These are phyloP conservation scores for Columba janthina DNA, from an alignment of 2,113 vertebrate genomes.

Conservation along the genomic window DNA sequence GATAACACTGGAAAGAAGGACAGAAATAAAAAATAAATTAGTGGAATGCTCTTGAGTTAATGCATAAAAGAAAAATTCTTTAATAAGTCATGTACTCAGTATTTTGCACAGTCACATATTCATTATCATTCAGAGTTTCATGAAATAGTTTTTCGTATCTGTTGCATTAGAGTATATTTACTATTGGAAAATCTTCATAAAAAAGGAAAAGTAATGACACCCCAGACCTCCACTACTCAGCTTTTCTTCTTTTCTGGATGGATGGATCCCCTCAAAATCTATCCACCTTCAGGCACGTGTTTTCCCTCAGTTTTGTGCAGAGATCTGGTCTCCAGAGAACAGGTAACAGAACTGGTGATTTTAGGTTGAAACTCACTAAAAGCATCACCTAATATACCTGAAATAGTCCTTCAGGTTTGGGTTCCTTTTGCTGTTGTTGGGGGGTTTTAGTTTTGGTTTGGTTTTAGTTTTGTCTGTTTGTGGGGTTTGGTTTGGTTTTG, in stretches of 20 bases:
- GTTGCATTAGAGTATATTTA: not conserved
- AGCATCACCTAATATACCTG: not conserved
- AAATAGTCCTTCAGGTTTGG: not conserved
- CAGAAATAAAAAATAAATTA: not conserved
- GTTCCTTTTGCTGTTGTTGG: no score
- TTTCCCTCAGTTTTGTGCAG: not conserved
- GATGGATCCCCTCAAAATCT: not conserved
- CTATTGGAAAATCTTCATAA: not conserved
- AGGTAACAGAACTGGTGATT: not conserved
- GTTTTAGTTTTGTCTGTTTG: no score
- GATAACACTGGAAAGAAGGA: not conserved
- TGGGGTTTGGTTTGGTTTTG: no score
- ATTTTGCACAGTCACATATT: not conserved
- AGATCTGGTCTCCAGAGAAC: not conserved
- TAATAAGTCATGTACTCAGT: not conserved
- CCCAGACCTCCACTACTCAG: not conserved
- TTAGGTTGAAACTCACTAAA: not conserved
- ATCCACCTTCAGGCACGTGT: not conserved
- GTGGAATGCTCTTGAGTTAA: not conserved
- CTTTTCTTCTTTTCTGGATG: not conserved
- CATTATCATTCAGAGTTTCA: not conserved
- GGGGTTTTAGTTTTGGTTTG: no score
- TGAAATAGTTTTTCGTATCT: not conserved
- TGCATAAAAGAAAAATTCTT: fast-evolving
- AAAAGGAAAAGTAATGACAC: not conserved